Evolutionary conservation across 2,113 vertebrate genomes (phyloP), one percentile per base, ranked within the genome.

Genomic region (Periophthalmus modestus): DNA sequence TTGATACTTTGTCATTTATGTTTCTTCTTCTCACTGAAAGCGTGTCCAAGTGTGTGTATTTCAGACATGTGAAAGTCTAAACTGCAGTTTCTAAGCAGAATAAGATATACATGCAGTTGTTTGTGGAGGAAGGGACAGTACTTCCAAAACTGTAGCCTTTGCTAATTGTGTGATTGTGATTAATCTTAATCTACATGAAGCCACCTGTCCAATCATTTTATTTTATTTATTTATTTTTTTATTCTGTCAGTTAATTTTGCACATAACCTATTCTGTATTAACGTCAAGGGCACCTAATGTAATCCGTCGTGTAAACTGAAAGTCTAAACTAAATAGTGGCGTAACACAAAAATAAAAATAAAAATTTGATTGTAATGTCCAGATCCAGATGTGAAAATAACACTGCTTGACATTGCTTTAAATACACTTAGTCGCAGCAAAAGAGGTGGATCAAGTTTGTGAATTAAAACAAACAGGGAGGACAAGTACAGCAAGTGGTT

Each of bases 401-500:
- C 16, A 15, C 15, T 34, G 47, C 7, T 24, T 78, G 43, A 77
- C 70, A 72, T 59, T 66, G 2, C 52, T 69, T 12, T 14, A 23
- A 43, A 62, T 6, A 48, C 18, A 55, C 15, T 12, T 68, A 47
- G 43, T 48, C 5, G 66, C 23, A 43, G 23, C 13, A 19, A 46
- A 23, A 62, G 52, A 75, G 15, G 58, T 43, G 61, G 69, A 80
- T 69, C 76, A 33, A 68, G 65, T 78, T 80, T 23, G 59, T 52
- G 9, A 16, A 23, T 24, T 19, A 21, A 71, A 57, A 65, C 69
- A 69, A 75, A 52, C 39, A n/a, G 23, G 59, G 68, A 83, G 54
- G 34, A 55, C n/a, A 34, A 73, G 69, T 74, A 69, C n/a, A 23
- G 36, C 62, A 23, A 77, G 36, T 65, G 28, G 12, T 55, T 54